Base-by-base conservation (phyloP, 64 coral and sea anemone species). In the Platygyra sinensis region DNA sequence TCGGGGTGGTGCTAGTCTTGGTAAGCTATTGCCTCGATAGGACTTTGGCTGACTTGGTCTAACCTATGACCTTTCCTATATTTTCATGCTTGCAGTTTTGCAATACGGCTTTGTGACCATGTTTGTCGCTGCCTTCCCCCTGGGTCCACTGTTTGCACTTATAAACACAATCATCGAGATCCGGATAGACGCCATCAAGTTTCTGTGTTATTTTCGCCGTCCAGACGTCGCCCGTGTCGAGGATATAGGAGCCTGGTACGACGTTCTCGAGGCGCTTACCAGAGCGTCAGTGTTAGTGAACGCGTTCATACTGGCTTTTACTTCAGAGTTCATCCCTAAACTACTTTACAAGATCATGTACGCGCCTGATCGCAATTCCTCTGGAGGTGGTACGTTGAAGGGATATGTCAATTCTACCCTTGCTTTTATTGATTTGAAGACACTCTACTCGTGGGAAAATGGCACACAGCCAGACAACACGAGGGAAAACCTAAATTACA, bases 51-150 rank as follows among this genome's bases (percentile, higher is more conserved):
- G 42, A 46, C 7, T 46, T 46, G 42, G 42, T 46, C 5, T 46
- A 46, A 46, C 42, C 3, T 46, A 46, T 46, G 42, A 46, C 42
- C 33, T 54, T 77, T 50, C 73, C 61, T 51, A 67, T 25, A 8
- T 77, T 77, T 11, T 6, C 10, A 30, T 72, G 6, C 52, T 85
- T 30, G 24, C 84, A 96, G 95, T 96, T 74, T 87, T 96, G 11
- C 95, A 96, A 76, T 96, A 93, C 27, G 95, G 87, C 67, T 96
- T 96, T 87, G 95, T 96, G 32, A 96, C 91, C 16, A 96, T 96
- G 95, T 96, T 96, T 42, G 91, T 96, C 0, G 88, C 95, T 16
- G 95, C 95, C 1, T 96, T 96, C 51, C 95, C 95, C 6, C 60
- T 96, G 19, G 95, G 91, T 24, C 94, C 94, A 17, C 71, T 95